A percentile compares a stretch with the other conserved stretches of the same genome.
phyloP scores from a whole-genome alignment of 2,113 vertebrate species.

The Cygnus atratus region DNA sequence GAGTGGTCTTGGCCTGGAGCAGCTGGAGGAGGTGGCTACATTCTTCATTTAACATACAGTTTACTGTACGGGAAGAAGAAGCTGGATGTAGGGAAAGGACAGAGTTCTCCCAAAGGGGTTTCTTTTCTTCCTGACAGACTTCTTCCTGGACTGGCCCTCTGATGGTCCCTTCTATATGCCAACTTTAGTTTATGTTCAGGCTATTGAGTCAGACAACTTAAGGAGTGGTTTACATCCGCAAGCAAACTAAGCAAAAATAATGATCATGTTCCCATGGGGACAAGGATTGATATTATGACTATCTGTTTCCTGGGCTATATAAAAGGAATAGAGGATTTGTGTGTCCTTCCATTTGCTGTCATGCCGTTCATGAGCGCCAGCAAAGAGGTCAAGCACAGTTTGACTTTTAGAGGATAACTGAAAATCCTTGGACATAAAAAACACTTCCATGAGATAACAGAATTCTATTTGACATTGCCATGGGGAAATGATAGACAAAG shows the following conservation, averaged over 20 bases:
- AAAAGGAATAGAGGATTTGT: not conserved
- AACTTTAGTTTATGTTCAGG: not conserved
- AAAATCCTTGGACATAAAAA: not conserved
- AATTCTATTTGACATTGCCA: not conserved
- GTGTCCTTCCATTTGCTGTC: not conserved
- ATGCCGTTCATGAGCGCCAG: not conserved
- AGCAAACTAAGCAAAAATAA: not conserved
- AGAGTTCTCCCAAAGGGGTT: not conserved
- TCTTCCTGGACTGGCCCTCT: not conserved
- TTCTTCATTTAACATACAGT: too few relatives aligned
- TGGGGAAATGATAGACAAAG: not conserved
- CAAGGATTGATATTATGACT: not conserved
- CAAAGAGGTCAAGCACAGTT: not conserved
- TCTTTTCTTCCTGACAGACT: not conserved
- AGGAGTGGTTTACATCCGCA: not conserved
- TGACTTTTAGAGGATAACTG: slow-evolving; percentile 1
- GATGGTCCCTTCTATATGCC: not conserved
- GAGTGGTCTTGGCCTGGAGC: too few relatives aligned
- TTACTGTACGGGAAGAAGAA: not conserved
- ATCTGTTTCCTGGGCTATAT: not conserved
- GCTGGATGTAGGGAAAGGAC: not conserved
- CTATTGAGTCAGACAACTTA: not conserved
- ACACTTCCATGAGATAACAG: not conserved
- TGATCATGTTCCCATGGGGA: not conserved
- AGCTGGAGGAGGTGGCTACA: too few relatives aligned